Base-by-base conservation (phyloP, 1,140 invertebrate species). In the Forficula auricularia region DNA sequence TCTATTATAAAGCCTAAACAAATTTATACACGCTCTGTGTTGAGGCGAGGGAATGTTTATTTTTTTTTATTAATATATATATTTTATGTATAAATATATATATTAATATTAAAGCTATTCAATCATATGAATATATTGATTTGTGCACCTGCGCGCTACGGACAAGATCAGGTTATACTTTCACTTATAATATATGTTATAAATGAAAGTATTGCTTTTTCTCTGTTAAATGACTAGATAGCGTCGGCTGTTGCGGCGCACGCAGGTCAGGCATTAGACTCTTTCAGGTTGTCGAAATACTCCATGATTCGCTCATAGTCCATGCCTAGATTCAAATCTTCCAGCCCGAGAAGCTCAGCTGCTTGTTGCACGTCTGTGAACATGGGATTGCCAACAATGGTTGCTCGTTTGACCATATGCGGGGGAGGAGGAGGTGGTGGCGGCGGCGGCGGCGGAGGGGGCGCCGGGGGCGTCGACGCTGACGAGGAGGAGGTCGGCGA, bases 241-340 rank as follows among this genome's bases (percentile, higher is more conserved):
- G 22, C 22, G 22, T 27, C 10, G 22, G 22, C 10, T 27, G 22
- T 27, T n/a, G 30, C 16, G 38, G 18, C 15, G 14, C 16, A 7
- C 2, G 16, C 13, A 42, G 6, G 27, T 61, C 53, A 72, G 44
- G 72, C 72, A 52, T 68, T 75, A 2, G 73, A 75, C 63, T 80
- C 90, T 71, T 95, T 95, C 53, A 96, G 69, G 70, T 90, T 94
- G 63, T 92, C 86, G 71, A 96, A 94, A 65, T 95, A 92, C 55
- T 90, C 82, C 82, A 92, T 88, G 57, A 96, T 84, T 68, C 94
- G 84, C 57, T 94, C 86, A 62, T 95, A 94, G 59, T 94, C 86
- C 84, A 95, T 88, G 52, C 85, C 85, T 45, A 82, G 68, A 52
- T 79, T 75, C 12, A 87, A 66, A 60, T 82, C 80, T 60, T 84